Percentiles rank a stretch among this genome's conserved stretches.
Conservation (phyloP, 2,797 vertebrate genomes). For the Anas bahamensis region DNA sequence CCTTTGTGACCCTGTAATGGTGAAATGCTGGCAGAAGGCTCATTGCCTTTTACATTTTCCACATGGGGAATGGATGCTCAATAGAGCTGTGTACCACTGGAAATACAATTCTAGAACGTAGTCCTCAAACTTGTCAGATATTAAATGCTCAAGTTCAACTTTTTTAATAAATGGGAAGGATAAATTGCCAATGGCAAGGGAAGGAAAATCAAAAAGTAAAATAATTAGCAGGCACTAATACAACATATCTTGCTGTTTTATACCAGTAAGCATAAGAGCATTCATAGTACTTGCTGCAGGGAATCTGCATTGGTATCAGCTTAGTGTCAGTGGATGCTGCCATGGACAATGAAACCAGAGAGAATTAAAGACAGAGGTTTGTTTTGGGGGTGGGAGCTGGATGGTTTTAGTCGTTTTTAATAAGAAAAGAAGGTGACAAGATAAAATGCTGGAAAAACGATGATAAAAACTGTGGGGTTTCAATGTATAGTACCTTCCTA, state of each 20-base stretch:
- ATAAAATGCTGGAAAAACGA: constrained; percentile 62
- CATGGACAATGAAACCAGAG: constrained; percentile 26
- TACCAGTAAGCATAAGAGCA: neutral
- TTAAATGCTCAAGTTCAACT: neutral
- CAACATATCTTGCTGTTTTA: neutral
- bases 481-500: constrained; percentile 44
- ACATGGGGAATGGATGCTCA: neutral
- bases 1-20: neutral
- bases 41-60: neutral
- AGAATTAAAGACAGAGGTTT: neutral
- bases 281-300: neutral
- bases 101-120: neutral
- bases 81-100: neutral
- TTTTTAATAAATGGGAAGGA: neutral
- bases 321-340: neutral
- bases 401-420: neutral
- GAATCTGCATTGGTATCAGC: neutral
- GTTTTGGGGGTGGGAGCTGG: fast-evolving
- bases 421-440: constrained; percentile 20
- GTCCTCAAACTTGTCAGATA: neutral
- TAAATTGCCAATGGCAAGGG: neutral
- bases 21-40: neutral
- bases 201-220: neutral
- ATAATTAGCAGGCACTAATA: neutral
- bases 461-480: constrained; percentile 47